Evolutionary conservation across 1,140 invertebrate species (phyloP).

Genomic region (Bombus affinis): DNA sequence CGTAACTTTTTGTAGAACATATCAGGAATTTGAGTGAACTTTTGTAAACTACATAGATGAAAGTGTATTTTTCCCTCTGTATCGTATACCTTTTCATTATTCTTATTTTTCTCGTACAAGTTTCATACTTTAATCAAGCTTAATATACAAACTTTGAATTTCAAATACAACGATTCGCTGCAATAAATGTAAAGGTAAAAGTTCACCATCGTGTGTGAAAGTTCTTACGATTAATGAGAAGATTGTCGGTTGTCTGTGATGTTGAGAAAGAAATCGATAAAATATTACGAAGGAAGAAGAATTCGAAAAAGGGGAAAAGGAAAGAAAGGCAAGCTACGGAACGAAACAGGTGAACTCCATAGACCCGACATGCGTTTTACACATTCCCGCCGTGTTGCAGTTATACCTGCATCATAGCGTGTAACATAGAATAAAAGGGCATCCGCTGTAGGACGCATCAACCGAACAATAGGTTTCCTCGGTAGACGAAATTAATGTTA

Average conservation of each 20-base stretch:
- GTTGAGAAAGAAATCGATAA: too few species aligned
- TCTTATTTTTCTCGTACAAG: too few species aligned
- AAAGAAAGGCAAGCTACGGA: constrained; percentile 7
- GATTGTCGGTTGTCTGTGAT: background rate
- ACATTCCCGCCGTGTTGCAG: constrained; percentile 48
- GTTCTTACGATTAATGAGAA: constrained; percentile 1
- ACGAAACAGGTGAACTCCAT: constrained; percentile 62
- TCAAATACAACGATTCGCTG: too few species aligned
- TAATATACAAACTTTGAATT: too few species aligned
- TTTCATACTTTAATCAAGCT: too few species aligned
- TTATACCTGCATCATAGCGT: constrained; percentile 55
- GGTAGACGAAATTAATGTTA: constrained; percentile 81
- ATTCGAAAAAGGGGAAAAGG: background rate
- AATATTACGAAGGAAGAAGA: background rate
- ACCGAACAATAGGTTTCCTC: constrained; percentile 80
- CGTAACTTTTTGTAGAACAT: too few species aligned
- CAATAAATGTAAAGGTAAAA: background rate
- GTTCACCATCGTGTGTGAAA: background rate
- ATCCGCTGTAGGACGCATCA: constrained; percentile 77
- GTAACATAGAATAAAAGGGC: constrained; percentile 71
- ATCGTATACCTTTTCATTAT: too few species aligned
- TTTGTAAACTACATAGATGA: too few species aligned
- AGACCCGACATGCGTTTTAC: constrained; percentile 55
- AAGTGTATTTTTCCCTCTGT: too few species aligned
- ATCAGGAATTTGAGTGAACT: too few species aligned